Evolutionary conservation across 2,888 invertebrate genomes (phyloP).

Genomic region (Rosalia funebris): DNA sequence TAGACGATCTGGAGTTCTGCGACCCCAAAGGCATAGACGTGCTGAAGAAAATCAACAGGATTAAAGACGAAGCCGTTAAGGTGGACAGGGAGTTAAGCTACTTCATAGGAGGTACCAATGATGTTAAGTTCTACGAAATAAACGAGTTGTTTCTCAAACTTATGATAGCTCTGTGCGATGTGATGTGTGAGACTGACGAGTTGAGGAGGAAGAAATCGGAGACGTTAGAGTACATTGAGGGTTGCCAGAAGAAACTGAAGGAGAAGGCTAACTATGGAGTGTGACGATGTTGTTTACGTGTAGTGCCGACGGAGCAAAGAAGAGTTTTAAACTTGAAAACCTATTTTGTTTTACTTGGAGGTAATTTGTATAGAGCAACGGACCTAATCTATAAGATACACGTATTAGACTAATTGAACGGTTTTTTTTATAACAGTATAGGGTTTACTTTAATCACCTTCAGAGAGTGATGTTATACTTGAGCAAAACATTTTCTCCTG

Average conservation of each 20-base stretch:
- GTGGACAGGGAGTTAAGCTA: constrained; percentile 38
- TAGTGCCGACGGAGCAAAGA: too few species aligned
- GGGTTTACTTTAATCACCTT: too few species aligned
- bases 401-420: too few species aligned
- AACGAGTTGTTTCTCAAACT: constrained; percentile 43
- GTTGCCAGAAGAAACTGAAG: constrained; percentile 43
- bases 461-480: too few species aligned
- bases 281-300: too few species aligned
- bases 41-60: constrained; percentile 31
- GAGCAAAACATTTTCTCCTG: too few species aligned
- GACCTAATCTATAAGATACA: too few species aligned
- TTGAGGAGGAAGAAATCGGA: constrained; percentile 40
- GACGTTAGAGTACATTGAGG: constrained; percentile 38
- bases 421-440: too few species aligned
- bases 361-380: too few species aligned
- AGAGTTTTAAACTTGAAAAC: too few species aligned
- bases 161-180: constrained; percentile 42
- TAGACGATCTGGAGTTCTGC: constrained; percentile 37
- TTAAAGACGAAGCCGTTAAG: constrained; percentile 35
- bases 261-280: neutral
- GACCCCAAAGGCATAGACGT: constrained; percentile 39
- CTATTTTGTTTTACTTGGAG: too few species aligned
- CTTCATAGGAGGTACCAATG: constrained; percentile 35
- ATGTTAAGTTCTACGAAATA: constrained; percentile 45
- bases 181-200: constrained; percentile 39